Conservation (phyloP, 2,113 vertebrate species). For the Redunca redunca region DNA sequence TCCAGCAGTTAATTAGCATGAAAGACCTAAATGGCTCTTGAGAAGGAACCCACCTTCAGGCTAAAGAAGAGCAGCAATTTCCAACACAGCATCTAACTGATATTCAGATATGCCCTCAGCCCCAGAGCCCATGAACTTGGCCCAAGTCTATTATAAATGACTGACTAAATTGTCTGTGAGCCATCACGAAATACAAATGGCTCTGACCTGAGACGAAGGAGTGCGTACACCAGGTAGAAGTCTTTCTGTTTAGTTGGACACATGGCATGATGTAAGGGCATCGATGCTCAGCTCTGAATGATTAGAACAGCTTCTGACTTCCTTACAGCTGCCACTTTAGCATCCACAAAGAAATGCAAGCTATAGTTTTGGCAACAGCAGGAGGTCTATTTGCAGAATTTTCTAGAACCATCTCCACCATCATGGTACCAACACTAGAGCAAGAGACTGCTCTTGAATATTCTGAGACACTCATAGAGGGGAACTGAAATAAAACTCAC, state of each 20-base stretch:
- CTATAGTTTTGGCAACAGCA: not conserved
- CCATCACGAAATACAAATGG: not conserved
- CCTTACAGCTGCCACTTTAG: not conserved
- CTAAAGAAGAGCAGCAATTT: not conserved
- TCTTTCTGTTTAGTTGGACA: not conserved
- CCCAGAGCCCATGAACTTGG: not conserved
- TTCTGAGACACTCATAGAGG: not conserved
- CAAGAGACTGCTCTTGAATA: not conserved
- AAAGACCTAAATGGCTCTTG: not conserved
- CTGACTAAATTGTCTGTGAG: not conserved
- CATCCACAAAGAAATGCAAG: not conserved
- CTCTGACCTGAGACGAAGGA: not conserved
- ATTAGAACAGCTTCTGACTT: not conserved
- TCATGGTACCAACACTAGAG: not conserved
- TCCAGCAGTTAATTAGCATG: not conserved
- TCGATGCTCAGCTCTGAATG: not conserved
- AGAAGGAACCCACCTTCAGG: not conserved
- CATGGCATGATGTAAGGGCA: not conserved
- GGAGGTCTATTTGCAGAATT: not conserved
- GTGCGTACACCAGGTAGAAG: accelerated
- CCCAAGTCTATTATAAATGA: not conserved
- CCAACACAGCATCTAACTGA: not conserved
- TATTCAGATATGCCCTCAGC: not conserved
- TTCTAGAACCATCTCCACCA: not conserved
- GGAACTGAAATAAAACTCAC: not conserved